Conservation (phyloP, 2,797 vertebrate species). For the Sebastes hubbsi region DNA sequence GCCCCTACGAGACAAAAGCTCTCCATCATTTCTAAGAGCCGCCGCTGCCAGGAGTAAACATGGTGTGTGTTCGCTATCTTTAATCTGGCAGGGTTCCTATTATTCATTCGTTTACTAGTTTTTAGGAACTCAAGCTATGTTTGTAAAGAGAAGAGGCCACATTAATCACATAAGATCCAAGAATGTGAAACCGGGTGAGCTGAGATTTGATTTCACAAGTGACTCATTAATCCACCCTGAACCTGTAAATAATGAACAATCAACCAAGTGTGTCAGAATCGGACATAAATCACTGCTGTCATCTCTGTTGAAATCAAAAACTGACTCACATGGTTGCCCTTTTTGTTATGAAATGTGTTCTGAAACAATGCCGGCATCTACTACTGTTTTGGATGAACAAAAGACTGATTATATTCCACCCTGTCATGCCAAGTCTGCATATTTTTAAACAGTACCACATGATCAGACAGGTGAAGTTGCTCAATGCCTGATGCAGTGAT, state of each 20-base stretch:
- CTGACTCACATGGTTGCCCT: constrained; percentile 20
- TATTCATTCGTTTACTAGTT: constrained; percentile 26
- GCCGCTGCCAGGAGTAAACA: constrained; percentile 19
- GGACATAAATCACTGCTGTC: constrained; percentile 23
- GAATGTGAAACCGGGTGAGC: constrained; percentile 23
- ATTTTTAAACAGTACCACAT: not conserved
- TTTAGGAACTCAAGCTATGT: constrained; percentile 2
- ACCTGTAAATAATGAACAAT: constrained; percentile 37
- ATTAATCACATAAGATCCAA: constrained; percentile 6
- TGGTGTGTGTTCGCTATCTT: not conserved
- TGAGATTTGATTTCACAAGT: constrained; percentile 41
- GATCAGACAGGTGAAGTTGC: constrained; percentile 14
- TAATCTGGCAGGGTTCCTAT: constrained; percentile 7
- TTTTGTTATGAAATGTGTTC: constrained; percentile 6
- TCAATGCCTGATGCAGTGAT: not conserved
- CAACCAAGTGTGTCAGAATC: constrained; percentile 19
- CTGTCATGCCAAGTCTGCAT: constrained; percentile 4
- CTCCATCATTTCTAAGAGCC: constrained; percentile 19
- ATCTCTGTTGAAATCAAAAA: constrained; percentile 29
- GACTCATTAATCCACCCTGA: constrained; percentile 16
- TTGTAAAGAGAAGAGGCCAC: constrained; percentile 19
- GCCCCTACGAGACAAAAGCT: constrained; percentile 34
- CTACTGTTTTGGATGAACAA: not conserved
- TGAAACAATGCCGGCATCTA: not conserved
- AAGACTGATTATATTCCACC: not conserved